Evolutionary conservation across 2,888 invertebrate genomes (phyloP).

Genomic region (Euclidia mi): DNA sequence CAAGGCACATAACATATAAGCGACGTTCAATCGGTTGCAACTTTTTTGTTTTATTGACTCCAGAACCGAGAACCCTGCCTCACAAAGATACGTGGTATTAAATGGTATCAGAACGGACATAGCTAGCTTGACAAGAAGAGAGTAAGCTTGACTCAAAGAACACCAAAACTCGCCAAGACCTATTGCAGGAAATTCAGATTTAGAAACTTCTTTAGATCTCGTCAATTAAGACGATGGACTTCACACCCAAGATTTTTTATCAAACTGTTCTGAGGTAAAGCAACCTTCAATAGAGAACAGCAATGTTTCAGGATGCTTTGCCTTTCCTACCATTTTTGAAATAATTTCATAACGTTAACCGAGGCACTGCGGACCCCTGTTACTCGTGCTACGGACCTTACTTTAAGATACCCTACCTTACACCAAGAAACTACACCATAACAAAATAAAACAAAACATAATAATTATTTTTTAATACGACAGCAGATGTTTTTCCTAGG

Average conservation of each 20-base stretch:
- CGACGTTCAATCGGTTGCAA: constrained; percentile 23
- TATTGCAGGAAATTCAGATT: constrained; percentile 43
- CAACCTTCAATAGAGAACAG: constrained; percentile 17
- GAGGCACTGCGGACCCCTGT: no score
- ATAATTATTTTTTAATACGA: no score
- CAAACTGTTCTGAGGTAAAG: no score
- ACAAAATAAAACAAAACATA: no score
- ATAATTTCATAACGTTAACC: no score
- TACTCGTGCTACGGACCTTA: no score
- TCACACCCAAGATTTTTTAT: constrained; percentile 18
- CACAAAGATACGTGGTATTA: constrained; percentile 39
- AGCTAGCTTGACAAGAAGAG: constrained; percentile 21
- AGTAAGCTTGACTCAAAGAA: constrained; percentile 33
- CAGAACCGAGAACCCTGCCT: no score
- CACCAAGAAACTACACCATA: no score
- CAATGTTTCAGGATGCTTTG: constrained; percentile 19
- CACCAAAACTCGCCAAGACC: constrained; percentile 29
- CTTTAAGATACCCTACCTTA: no score
- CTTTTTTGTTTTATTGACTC: constrained; percentile 25
- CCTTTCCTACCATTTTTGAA: constrained; percentile 6
- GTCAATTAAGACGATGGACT: constrained; percentile 15
- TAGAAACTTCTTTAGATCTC: constrained; percentile 38
- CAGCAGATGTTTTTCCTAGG: no score
- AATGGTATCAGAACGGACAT: constrained; percentile 33
- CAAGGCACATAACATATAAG: constrained; percentile 36